Evolutionary conservation across 2,797 vertebrate genomes (phyloP).

Genomic region (Rhadinocentrus ornatus): DNA sequence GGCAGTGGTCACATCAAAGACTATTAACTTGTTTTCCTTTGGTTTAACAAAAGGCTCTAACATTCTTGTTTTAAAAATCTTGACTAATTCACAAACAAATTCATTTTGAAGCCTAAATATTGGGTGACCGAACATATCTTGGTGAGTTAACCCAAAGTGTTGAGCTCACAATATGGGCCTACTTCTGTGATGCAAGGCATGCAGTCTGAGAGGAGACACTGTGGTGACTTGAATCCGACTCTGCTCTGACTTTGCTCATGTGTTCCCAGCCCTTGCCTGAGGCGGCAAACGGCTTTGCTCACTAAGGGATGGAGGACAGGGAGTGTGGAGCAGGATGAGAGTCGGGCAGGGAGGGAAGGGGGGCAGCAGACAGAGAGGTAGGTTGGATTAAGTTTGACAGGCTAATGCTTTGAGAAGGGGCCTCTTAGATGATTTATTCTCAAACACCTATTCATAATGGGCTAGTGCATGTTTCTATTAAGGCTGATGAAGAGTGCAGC

Average conservation of each 20-base stretch:
- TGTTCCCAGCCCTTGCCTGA: conserved; percentile 82
- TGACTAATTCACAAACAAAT: conserved; percentile 43
- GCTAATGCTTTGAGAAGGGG: conserved; percentile 77
- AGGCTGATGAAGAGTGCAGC: conserved; percentile 60
- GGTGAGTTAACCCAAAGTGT: conserved; percentile 41
- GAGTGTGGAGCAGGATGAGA: conserved; percentile 40
- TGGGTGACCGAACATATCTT: conserved; percentile 39
- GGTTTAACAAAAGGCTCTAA: conserved; percentile 22
- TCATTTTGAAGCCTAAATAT: conserved; percentile 28
- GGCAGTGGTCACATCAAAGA: conserved; percentile 74
- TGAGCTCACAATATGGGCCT: conserved; percentile 38
- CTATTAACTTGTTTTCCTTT: conserved; percentile 61
- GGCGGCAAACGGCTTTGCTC: conserved; percentile 79
- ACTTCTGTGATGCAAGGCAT: conserved; percentile 35
- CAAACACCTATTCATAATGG: conserved; percentile 76
- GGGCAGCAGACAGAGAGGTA: conserved; percentile 65
- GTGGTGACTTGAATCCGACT: conserved; percentile 62
- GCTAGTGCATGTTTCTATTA: conserved; percentile 75
- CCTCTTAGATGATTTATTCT: conserved; percentile 81
- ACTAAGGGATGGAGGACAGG: conserved; percentile 58
- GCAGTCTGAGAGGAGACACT: conserved; percentile 56
- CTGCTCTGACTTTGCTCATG: conserved; percentile 79
- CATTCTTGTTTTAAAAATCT: conserved; percentile 28
- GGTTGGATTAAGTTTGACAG: conserved; percentile 80
- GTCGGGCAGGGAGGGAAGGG: conserved; percentile 32